phyloP scores from a whole-genome alignment of 1,140 invertebrate species.

The Scaptomyza pallida region DNA sequence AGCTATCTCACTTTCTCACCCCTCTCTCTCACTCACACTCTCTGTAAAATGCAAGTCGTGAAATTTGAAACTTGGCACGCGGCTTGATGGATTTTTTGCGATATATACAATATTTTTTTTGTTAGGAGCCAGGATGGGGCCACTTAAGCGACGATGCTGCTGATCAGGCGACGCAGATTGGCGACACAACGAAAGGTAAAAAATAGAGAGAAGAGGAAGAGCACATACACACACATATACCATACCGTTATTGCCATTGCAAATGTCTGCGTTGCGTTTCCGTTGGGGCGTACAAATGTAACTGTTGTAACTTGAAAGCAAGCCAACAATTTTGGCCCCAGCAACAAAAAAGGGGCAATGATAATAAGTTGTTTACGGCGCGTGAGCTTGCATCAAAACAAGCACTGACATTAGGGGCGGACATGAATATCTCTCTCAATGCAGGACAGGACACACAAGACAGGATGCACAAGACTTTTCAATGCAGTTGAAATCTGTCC shows the following conservation, averaged over 20 bases:
- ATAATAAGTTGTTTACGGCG: slow-evolving; percentile 82
- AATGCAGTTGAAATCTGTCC: slow-evolving; percentile 36
- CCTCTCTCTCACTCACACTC: background rate
- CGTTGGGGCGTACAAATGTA: slow-evolving; percentile 35
- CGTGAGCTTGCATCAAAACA: slow-evolving; percentile 81
- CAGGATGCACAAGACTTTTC: slow-evolving; percentile 13
- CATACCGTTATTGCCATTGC: slow-evolving; percentile 37
- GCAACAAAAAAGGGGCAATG: slow-evolving; percentile 50
- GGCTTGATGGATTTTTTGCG: slow-evolving; percentile 44
- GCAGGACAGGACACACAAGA: slow-evolving; percentile 32
- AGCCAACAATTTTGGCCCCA: slow-evolving; percentile 61
- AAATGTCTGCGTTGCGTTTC: slow-evolving; percentile 78
- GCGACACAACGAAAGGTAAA: slow-evolving; percentile 51
- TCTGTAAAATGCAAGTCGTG: slow-evolving; percentile 66
- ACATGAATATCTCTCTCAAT: slow-evolving; percentile 52
- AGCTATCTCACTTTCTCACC: background rate
- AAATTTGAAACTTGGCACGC: slow-evolving; percentile 57
- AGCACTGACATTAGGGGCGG: slow-evolving; percentile 81
- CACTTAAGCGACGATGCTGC: slow-evolving; percentile 63
- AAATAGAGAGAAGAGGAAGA: slow-evolving; percentile 31
- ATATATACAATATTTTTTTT: slow-evolving; percentile 11
- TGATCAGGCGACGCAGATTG: slow-evolving; percentile 70
- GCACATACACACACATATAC: background rate
- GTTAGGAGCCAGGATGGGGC: slow-evolving; percentile 61
- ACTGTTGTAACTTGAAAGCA: slow-evolving; percentile 66